Evolutionary conservation across 2,888 invertebrate species (phyloP).

Genomic region (Drosophila barbarae): DNA sequence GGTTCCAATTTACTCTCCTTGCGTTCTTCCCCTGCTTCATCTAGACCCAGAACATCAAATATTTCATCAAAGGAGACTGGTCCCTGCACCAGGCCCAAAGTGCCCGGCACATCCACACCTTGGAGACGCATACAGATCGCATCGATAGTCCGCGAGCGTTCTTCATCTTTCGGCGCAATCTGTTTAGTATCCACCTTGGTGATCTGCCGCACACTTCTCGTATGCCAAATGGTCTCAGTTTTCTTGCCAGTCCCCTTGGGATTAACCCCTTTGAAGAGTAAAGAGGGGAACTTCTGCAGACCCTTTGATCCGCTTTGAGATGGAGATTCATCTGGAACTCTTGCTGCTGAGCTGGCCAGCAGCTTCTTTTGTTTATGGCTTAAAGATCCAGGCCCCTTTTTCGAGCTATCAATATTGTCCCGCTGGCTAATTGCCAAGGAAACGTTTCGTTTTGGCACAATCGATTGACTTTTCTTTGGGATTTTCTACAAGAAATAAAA

Average conservation of each 20-base stretch:
- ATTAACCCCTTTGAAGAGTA: background rate
- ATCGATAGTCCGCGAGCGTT: constrained; percentile 1
- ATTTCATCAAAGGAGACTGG: constrained; percentile 9
- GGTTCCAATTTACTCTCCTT: background rate
- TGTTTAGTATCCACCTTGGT: too few species aligned
- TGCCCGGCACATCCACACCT: constrained; percentile 3
- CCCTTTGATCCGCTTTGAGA: background rate
- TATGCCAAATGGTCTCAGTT: background rate
- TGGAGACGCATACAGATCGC: constrained; percentile 20
- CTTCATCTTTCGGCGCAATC: background rate
- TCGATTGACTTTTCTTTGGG: background rate
- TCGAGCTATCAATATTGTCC: background rate
- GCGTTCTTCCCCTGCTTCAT: background rate
- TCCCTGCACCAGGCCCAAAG: background rate
- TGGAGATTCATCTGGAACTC: too few species aligned
- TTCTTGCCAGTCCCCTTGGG: background rate
- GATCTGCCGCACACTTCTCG: background rate
- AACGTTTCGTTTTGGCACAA: background rate
- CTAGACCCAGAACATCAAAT: constrained; percentile 9
- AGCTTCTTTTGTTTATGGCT: background rate
- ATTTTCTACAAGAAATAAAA: background rate
- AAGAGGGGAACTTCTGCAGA: too few species aligned
- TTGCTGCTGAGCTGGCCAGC: background rate
- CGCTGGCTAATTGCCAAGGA: background rate
- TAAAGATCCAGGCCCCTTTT: background rate